Evolutionary conservation across 2,888 invertebrate genomes (phyloP).

Genomic region (Tetragonula carbonaria): DNA sequence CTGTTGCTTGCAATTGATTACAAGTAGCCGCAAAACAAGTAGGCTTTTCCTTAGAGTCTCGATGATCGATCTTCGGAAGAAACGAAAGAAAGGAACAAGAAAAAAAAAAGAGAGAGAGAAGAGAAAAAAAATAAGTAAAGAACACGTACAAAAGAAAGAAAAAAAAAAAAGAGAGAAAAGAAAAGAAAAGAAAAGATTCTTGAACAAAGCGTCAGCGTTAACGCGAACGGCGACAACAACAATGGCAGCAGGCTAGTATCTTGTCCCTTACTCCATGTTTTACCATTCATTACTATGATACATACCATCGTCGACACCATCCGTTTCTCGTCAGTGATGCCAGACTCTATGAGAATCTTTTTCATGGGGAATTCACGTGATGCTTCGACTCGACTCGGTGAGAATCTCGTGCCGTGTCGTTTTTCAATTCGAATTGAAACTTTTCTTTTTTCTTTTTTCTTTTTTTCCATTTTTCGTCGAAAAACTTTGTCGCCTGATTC

Average conservation of each 20-base stretch:
- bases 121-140: neutral
- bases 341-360: constrained; percentile 27
- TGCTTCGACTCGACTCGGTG: neutral
- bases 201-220: constrained; percentile 38
- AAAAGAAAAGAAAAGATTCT: neutral
- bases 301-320: constrained; percentile 12
- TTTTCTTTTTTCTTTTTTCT: too few relatives aligned
- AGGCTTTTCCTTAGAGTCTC: constrained; percentile 70
- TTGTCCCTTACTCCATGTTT: constrained; percentile 48
- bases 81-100: too few relatives aligned
- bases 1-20: constrained; percentile 70
- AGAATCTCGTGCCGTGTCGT: neutral
- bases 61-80: constrained; percentile 11
- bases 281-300: constrained; percentile 13
- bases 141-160: neutral
- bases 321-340: constrained; percentile 26
- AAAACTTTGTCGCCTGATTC: too few relatives aligned
- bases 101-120: neutral
- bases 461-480: too few relatives aligned
- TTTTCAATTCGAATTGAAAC: too few relatives aligned
- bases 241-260: constrained; percentile 56
- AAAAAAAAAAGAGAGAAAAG: neutral
- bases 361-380: neutral
- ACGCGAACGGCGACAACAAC: constrained; percentile 34
- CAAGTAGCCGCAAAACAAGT: constrained; percentile 74